Base-by-base conservation (phyloP, 2,888 invertebrate genomes). In the Spisula subtruncata region DNA sequence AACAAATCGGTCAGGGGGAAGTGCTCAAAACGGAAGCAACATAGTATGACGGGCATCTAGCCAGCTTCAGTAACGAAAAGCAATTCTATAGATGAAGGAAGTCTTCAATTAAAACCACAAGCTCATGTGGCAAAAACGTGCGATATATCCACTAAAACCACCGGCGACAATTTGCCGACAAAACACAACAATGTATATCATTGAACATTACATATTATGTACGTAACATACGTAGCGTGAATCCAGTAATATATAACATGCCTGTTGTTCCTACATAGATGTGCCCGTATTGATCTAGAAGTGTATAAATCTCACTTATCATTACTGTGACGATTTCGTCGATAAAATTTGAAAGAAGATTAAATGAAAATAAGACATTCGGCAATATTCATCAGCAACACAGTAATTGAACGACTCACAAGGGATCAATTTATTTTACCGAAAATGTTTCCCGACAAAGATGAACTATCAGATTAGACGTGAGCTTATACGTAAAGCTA, bases 351-450 rank as follows among this genome's bases (percentile, higher is more conserved):
- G 60, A 60, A 60, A 60, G 60, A 25, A 60, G 25, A 60, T 60
- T 25, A 25, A 66, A 66, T 66, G 60, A 66, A 66, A 6, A 66
- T 12, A 10, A 10, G 25, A 25, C 60, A 66, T 66, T 25, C 25
- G 25, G 60, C 1, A n/a, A 66, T 25, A 8, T 83, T 60, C 83
- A 83, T 83, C 54, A 20, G 54, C 60, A 8, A 41, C 41, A 14
- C n/a, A 83, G 83, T 60, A 83, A 83, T 83, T 83, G 83, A 83
- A 83, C 56, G 83, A 60, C 83, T 18, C 83, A 83, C 83, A 83
- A 35, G 83, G 83, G 83, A 16, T 18, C 41, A 12, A 20, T 60
- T 83, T 60, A 66, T 66, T 66, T 66, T 66, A 66, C 60, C 60
- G 60, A 25, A 66, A 25, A 66, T 66, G 60, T 66, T 25, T 66